Base-by-base conservation (phyloP, 1,140 invertebrate genomes). In the Pomacea maculata region DNA sequence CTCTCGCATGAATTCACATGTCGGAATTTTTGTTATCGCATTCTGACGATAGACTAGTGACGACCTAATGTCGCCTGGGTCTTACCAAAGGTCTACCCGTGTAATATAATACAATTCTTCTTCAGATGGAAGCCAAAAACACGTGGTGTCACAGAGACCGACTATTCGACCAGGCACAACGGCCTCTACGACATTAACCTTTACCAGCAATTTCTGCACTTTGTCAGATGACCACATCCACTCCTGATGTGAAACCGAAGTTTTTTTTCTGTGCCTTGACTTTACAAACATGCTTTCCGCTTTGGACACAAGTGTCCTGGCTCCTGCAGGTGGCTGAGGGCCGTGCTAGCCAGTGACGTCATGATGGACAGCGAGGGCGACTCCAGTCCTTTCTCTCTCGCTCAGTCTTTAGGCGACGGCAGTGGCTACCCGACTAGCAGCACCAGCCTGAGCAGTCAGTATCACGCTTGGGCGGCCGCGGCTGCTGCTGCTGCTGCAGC, bases 331-430 rank as follows among this genome's bases (percentile, higher is more conserved):
- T n/a, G 11, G n/a, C 67, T 12, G 15, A 61, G 9, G 4, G 57
- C 57, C 15, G 57, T 61, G 57, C 15, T 14, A 4, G 15, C 8
- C 57, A 61, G 57, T 61, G 57, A 61, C 57, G 15, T 61, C 57
- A 70, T 0, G 52, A 78, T 78, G 77, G 77, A 78, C 57, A 70
- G 67, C 52, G 77, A 78, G 21, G 67, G 67, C 29, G 77, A 78
- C n/a, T 34, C 34, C 15, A 67, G 77, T n/a, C 77, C 77, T 45
- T 78, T 78, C 52, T 67, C 75, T n/a, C 54, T 78, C 34, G 19
- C 17, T 9, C 77, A 70, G 77, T 54, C 77, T 5, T 65, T 78
- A n/a, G 25, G 65, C 5, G 77, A 78, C 17, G 54, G 45, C 5
- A 25, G 77, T 11, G 67, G 65, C 4, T 78, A 78, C 52, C 21